These are phyloP conservation scores for Ariolimax columbianus DNA, from an alignment of 2,888 invertebrate genomes.

Conservation along the genomic window DNA sequence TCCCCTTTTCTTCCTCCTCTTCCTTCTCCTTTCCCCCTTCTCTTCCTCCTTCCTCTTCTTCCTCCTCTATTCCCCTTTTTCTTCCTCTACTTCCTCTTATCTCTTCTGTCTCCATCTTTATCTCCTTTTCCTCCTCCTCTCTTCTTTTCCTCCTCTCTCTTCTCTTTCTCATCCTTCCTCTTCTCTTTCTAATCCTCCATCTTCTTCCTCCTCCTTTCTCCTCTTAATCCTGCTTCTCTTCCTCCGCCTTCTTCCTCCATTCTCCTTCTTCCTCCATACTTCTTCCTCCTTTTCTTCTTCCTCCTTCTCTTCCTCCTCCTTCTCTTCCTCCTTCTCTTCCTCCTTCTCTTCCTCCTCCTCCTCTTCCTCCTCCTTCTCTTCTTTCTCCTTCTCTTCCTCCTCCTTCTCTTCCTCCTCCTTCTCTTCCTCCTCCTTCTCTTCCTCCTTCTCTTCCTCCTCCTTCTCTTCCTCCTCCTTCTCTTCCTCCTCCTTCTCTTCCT, in stretches of 20 bases:
- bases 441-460: background rate
- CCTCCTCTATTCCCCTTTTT: background rate
- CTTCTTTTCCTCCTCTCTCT: background rate
- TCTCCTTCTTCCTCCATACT: background rate
- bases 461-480: background rate
- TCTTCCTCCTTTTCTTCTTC: background rate
- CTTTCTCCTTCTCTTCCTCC: slow-evolving; percentile 8
- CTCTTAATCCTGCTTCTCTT: background rate
- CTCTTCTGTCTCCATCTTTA: background rate
- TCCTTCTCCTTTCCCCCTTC: background rate
- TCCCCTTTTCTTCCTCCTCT: background rate
- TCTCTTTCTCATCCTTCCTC: background rate
- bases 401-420: slow-evolving; percentile 9
- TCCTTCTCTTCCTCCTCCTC: background rate
- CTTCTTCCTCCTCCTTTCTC: slow-evolving; percentile 47
- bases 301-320: slow-evolving; percentile 17
- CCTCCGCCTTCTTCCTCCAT: background rate
- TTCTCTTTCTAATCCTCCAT: slow-evolving; percentile 37
- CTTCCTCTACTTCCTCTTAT: background rate
- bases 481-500: too few relatives aligned
- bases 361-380: slow-evolving; percentile 3
- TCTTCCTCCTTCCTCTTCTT: background rate
- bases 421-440: background rate
- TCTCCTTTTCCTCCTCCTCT: background rate
- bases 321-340: background rate